These are phyloP conservation scores for Globodera ellingtonae DNA, from an alignment of 1,140 invertebrate genomes.

Conservation along the genomic window DNA sequence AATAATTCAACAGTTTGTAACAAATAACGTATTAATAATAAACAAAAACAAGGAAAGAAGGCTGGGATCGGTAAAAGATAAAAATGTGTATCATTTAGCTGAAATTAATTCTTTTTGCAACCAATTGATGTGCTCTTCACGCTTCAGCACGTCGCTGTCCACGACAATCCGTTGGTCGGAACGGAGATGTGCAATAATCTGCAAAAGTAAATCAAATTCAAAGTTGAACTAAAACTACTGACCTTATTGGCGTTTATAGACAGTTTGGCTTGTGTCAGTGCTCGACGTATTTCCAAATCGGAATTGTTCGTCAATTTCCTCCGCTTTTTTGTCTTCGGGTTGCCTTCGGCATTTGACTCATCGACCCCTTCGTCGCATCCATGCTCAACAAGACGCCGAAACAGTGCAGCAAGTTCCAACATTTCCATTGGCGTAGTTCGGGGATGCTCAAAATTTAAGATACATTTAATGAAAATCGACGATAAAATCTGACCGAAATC, in stretches of 20 bases:
- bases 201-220: background rate
- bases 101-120: background rate
- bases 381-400: background rate
- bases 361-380: background rate
- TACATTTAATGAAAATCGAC: background rate
- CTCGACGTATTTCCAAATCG: background rate
- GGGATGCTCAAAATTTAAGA: slow-evolving; percentile 9
- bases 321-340: background rate
- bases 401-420: slow-evolving; percentile 14
- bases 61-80: background rate
- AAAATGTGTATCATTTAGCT: background rate
- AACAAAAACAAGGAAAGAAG: background rate
- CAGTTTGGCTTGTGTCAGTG: background rate
- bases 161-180: background rate
- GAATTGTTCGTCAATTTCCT: background rate
- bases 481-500: slow-evolving; percentile 16
- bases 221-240: background rate
- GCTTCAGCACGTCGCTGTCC: background rate
- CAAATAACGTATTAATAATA: background rate
- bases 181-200: background rate
- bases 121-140: background rate
- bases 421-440: slow-evolving; percentile 23
- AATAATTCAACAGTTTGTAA: background rate
- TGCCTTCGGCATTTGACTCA: background rate
- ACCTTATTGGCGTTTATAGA: background rate